These are phyloP conservation scores for Chelidonichthys spinosus DNA, from an alignment of 2,797 vertebrate species.

Conservation along the genomic window DNA sequence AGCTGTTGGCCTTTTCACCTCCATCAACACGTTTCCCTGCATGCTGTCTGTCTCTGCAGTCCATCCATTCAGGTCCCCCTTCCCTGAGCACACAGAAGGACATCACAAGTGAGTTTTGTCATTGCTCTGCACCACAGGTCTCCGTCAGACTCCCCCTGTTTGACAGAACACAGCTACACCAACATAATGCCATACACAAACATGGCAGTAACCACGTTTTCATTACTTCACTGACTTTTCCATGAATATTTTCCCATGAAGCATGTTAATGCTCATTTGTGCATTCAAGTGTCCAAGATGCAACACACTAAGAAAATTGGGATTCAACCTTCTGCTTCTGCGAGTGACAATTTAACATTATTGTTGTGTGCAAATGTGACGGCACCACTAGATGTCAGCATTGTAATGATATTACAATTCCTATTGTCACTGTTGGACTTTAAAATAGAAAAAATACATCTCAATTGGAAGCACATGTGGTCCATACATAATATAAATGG, in stretches of 20 bases:
- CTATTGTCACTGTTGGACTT: background rate
- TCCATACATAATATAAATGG: background rate
- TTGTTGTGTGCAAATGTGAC: slow-evolving; percentile 38
- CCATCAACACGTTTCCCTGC: slow-evolving; percentile 26
- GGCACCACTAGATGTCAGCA: slow-evolving; percentile 82
- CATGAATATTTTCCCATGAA: slow-evolving; percentile 37
- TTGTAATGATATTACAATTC: slow-evolving; percentile 52
- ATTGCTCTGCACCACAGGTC: slow-evolving; percentile 58
- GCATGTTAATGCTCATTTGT: slow-evolving; percentile 34
- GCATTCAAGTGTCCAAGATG: slow-evolving; percentile 3
- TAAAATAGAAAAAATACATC: background rate
- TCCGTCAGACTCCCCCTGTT: slow-evolving; percentile 49
- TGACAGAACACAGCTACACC: slow-evolving; percentile 70
- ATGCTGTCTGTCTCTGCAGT: slow-evolving; percentile 30
- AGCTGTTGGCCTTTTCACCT: slow-evolving; percentile 10
- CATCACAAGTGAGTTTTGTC: slow-evolving; percentile 68
- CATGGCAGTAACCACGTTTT: slow-evolving; percentile 56
- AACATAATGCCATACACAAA: slow-evolving; percentile 57
- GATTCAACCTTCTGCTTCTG: slow-evolving; percentile 7
- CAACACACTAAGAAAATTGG: background rate
- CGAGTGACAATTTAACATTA: background rate
- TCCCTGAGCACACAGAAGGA: slow-evolving; percentile 53
- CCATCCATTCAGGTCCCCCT: slow-evolving; percentile 54
- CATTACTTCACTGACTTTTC: slow-evolving; percentile 69
- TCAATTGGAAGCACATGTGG: background rate